phyloP scores from a whole-genome alignment of 2,888 invertebrate species.

The Spilarctia lutea region DNA sequence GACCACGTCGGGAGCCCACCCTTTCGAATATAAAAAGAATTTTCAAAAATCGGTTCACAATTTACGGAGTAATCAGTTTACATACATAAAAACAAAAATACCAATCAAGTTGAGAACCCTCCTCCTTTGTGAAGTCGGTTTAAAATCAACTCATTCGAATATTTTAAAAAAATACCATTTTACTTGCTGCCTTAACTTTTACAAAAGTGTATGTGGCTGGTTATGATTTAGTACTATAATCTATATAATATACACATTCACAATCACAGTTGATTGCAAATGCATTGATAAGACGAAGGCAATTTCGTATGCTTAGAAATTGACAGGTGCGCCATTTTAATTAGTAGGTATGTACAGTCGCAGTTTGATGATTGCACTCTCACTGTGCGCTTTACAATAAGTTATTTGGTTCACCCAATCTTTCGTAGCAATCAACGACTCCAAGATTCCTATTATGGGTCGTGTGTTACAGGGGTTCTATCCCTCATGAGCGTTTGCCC shows the following conservation, averaged over 20 bases:
- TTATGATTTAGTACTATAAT: not conserved
- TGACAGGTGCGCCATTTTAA: not conserved
- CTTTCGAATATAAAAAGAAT: too few relatives aligned
- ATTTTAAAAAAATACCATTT: not conserved
- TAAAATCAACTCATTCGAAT: too few relatives aligned
- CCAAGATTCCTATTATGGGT: not conserved
- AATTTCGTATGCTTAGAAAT: not conserved
- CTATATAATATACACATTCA: not conserved
- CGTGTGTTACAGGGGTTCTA: too few relatives aligned
- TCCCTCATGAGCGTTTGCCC: not conserved
- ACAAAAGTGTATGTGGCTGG: not conserved
- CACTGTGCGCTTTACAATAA: not conserved
- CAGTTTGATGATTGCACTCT: not conserved
- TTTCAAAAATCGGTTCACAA: too few relatives aligned
- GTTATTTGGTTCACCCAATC: not conserved
- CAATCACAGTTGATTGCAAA: conserved; percentile 1
- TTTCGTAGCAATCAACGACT: not conserved
- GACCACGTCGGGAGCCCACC: too few relatives aligned
- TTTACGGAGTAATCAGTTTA: too few relatives aligned
- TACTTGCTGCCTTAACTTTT: not conserved
- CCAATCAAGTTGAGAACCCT: too few relatives aligned
- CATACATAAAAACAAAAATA: too few relatives aligned
- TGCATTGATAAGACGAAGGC: not conserved
- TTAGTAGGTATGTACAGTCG: not conserved
- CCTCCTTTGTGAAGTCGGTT: too few relatives aligned